Conservation (phyloP, 2,888 invertebrate species). For the Neoscelio sp. region DNA sequence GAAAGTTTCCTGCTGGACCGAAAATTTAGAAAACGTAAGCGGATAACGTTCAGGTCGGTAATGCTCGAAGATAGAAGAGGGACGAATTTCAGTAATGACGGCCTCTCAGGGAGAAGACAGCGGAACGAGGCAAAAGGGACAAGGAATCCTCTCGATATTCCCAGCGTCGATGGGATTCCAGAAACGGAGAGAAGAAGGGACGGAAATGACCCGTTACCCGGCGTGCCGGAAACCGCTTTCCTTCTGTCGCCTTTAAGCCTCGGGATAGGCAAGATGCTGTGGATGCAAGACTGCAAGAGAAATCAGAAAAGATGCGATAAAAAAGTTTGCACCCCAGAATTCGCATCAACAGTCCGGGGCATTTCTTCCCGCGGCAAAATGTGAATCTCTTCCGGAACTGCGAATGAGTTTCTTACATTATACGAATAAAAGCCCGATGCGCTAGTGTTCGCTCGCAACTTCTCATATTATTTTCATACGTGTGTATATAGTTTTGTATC, state of each 20-base stretch:
- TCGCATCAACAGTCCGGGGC: conserved; percentile 41
- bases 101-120: conserved; percentile 37
- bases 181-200: conserved; percentile 56
- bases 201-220: conserved; percentile 80
- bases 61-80: conserved; percentile 70
- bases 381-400: conserved; percentile 53
- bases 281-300: conserved; percentile 25
- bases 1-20: conserved; percentile 24
- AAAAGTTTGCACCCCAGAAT: conserved; percentile 52
- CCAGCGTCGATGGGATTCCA: conserved; percentile 28
- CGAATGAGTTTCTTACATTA: conserved; percentile 61
- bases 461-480: background rate
- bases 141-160: conserved; percentile 59
- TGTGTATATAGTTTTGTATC: conserved; percentile 31
- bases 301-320: conserved; percentile 43
- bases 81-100: conserved; percentile 54
- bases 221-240: conserved; percentile 79
- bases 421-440: conserved; percentile 37
- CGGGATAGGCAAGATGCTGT: conserved; percentile 39
- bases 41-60: conserved; percentile 71
- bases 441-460: conserved; percentile 2
- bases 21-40: conserved; percentile 53
- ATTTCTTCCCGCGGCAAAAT: conserved; percentile 47
- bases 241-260: conserved; percentile 60
- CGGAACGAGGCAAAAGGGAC: conserved; percentile 10